Percentiles rank a stretch among this genome's conserved stretches.
These are phyloP conservation scores for Drosophila ogumai DNA, from an alignment of 1,140 invertebrate genomes.

Conservation along the genomic window DNA sequence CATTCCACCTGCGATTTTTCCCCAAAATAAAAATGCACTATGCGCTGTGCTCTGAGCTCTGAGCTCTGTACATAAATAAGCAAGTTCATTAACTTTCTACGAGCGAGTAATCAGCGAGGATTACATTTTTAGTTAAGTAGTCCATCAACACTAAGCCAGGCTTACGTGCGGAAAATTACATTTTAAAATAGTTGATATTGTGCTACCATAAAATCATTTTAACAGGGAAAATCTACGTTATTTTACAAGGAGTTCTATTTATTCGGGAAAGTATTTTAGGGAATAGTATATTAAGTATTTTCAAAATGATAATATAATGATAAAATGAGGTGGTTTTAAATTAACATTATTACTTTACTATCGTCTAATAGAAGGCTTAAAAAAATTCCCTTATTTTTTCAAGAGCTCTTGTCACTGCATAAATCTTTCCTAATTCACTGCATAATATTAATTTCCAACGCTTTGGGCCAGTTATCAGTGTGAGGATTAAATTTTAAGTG, in stretches of 20 bases:
- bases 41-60: not conserved
- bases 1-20: constrained; percentile 27
- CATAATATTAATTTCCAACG: constrained; percentile 9
- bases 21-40: constrained; percentile 20
- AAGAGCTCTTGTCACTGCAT: not conserved
- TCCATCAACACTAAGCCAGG: constrained; percentile 15
- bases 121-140: constrained; percentile 18
- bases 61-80: constrained; percentile 31
- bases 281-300: too few species aligned
- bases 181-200: constrained; percentile 1
- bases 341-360: too few species aligned
- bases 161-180: constrained; percentile 12
- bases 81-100: constrained; percentile 24
- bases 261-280: not conserved
- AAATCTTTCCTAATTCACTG: constrained; percentile 17
- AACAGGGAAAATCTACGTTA: too few species aligned
- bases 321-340: too few species aligned
- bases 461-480: constrained; percentile 29
- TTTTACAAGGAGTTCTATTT: not conserved
- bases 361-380: too few species aligned
- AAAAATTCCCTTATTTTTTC: not conserved
- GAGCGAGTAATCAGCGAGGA: constrained; percentile 19
- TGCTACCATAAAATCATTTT: not conserved
- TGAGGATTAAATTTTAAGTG: constrained; percentile 33
- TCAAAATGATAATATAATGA: too few species aligned